Conservation (phyloP, 2,797 vertebrate genomes). For the Alauda arvensis region DNA sequence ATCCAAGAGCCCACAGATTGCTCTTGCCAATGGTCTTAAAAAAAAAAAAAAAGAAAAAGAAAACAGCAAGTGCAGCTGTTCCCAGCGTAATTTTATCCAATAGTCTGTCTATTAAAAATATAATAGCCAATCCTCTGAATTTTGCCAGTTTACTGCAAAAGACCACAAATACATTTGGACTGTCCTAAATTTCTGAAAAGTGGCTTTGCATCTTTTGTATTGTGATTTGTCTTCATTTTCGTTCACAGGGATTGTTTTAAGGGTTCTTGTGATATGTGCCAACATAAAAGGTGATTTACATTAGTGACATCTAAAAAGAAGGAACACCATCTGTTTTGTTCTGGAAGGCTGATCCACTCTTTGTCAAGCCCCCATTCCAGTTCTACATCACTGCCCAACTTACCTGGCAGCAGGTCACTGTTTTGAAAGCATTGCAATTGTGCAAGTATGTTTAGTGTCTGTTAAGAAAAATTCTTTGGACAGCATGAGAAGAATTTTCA, state of each 20-base stretch:
- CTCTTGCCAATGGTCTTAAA: constrained; percentile 94
- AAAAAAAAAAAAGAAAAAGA: background rate
- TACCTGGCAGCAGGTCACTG: background rate
- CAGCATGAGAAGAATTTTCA: constrained; percentile 6
- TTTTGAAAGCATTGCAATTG: background rate
- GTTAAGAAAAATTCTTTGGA: background rate
- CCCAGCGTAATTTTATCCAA: background rate
- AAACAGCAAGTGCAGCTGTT: background rate
- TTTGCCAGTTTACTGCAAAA: background rate
- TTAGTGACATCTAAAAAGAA: background rate
- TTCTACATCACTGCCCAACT: rapidly evolving
- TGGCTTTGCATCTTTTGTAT: background rate
- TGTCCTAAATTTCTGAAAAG: background rate
- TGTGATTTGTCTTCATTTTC: background rate
- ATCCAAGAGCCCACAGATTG: constrained; percentile 97
- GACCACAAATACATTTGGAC: background rate
- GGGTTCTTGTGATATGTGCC: constrained; percentile 13
- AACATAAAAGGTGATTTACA: constrained; percentile 7
- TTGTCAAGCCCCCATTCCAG: background rate
- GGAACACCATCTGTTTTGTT: background rate
- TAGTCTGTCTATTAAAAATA: background rate
- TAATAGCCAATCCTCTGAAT: background rate
- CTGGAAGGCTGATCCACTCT: background rate
- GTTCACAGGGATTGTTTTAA: background rate
- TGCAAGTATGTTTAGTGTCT: background rate